phyloP scores from a whole-genome alignment of 2,888 invertebrate species.

The Macrosiphum euphorbiae region DNA sequence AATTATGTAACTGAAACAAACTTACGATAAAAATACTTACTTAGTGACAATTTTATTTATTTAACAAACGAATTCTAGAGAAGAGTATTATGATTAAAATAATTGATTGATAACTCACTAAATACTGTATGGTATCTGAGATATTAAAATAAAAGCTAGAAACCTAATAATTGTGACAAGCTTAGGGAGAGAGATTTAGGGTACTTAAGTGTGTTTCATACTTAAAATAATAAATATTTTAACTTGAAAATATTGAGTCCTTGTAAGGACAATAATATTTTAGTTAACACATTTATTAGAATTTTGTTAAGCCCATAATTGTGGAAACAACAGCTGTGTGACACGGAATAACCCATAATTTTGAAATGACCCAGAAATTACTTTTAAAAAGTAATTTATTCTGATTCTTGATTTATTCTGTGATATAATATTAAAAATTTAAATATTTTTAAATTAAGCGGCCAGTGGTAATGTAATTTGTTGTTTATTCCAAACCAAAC shows the following conservation, averaged over 20 bases:
- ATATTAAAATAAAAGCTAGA: conserved; percentile 1
- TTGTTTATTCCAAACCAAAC: too few species aligned
- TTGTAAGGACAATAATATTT: background rate
- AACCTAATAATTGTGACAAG: conserved; percentile 8
- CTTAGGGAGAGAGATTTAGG: conserved; percentile 20
- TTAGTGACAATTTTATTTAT: background rate
- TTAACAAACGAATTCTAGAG: conserved; percentile 8
- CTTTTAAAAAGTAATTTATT: too few species aligned
- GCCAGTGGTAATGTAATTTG: too few species aligned
- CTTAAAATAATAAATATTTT: background rate
- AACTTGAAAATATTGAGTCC: background rate
- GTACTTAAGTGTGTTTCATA: conserved; percentile 7
- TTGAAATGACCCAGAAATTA: conserved; percentile 15
- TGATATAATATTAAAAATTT: too few species aligned
- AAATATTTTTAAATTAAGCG: too few species aligned
- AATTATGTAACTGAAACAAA: background rate
- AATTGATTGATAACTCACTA: background rate
- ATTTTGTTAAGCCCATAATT: background rate
- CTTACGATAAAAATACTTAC: background rate
- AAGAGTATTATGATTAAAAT: background rate
- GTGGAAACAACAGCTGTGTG: background rate
- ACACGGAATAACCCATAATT: conserved; percentile 10
- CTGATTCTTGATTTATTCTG: too few species aligned
- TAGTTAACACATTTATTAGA: background rate
- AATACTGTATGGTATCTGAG: background rate